Evolutionary conservation across 1,140 invertebrate species (phyloP).

Genomic region (Maconellicoccus hirsutus): DNA sequence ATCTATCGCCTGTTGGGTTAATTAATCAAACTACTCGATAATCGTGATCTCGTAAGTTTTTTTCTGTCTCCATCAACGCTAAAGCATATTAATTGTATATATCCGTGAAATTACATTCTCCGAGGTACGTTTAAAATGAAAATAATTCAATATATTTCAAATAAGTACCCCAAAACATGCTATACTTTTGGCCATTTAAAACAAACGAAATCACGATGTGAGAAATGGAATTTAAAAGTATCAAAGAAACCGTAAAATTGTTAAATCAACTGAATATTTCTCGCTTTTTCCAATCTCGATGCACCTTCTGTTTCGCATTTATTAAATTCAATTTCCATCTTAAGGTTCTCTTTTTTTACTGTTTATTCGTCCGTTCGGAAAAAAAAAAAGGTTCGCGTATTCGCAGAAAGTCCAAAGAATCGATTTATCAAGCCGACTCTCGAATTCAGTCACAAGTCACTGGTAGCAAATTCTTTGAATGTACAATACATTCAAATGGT

Average conservation of each 20-base stretch:
- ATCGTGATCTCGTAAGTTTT: neutral
- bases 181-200: neutral
- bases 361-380: neutral
- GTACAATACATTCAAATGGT: neutral
- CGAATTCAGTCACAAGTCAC: neutral
- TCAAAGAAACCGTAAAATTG: neutral
- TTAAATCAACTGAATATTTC: neutral
- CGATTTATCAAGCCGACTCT: neutral
- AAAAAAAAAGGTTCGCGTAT: neutral
- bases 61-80: too few species aligned
- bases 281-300: neutral
- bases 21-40: neutral
- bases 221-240: neutral
- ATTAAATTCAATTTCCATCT: neutral
- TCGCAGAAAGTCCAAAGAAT: neutral
- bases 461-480: neutral
- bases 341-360: neutral
- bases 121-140: too few species aligned
- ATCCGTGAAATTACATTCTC: too few species aligned
- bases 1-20: neutral
- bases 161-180: too few species aligned
- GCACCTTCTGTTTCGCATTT: slow-evolving; percentile 7
- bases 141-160: too few species aligned
- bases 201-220: slow-evolving; percentile 2
- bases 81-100: too few species aligned